phyloP scores from a whole-genome alignment of 1,140 invertebrate genomes.

The Drosophila kanapiae region DNA sequence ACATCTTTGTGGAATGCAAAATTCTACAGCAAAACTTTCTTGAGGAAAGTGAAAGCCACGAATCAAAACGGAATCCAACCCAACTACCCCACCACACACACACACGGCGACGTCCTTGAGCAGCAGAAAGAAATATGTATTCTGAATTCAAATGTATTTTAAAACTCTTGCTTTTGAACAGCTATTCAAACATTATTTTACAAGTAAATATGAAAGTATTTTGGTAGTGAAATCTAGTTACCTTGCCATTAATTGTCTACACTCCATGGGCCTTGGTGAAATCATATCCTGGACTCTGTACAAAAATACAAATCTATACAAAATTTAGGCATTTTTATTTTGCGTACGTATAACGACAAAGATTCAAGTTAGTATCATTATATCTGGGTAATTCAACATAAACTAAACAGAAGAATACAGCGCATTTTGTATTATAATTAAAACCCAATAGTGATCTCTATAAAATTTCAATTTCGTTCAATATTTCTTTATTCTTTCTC shows the following conservation, averaged over 20 bases:
- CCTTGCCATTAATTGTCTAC: neutral
- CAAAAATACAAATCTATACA: neutral
- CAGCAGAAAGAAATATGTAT: conserved; percentile 1
- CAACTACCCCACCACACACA: neutral
- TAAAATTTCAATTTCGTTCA: neutral
- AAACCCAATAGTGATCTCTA: neutral
- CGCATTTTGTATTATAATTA: no score
- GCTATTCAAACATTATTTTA: neutral
- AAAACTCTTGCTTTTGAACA: neutral
- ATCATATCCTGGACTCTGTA: neutral
- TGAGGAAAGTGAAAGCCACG: conserved; percentile 42
- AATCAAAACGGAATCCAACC: conserved; percentile 23
- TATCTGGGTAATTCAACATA: no score
- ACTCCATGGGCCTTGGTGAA: no score
- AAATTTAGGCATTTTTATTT: no score
- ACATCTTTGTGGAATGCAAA: conserved; percentile 29
- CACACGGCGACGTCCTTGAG: conserved; percentile 14
- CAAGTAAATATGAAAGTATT: neutral
- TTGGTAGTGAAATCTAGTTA: neutral
- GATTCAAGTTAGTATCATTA: no score
- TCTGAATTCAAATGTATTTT: neutral
- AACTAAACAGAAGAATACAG: no score
- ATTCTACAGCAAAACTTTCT: conserved; percentile 43
- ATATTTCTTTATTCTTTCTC: neutral
- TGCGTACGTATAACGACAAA: no score